Evolutionary conservation across 2,113 vertebrate genomes (phyloP), one percentile per base, ranked within the genome.

Genomic region (Agapornis roseicollis): DNA sequence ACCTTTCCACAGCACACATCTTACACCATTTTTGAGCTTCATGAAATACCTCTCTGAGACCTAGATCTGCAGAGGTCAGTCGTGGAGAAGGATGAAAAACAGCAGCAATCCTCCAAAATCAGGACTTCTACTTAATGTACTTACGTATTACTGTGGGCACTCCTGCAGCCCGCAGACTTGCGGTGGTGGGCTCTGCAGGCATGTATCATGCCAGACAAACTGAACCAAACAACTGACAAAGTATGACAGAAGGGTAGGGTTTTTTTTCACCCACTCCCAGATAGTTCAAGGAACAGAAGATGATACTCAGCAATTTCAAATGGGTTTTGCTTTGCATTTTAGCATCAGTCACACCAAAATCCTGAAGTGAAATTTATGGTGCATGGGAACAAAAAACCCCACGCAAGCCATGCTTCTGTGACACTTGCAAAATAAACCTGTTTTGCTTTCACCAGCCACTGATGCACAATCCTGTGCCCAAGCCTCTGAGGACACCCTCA

Each of bases 11-110:
- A 10, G 69, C 93, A 90, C 88, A 47, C 58, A 82, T 92, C 88
- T 94, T 68, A 13, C 66, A 65, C 80, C 61, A 24, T 84, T 95
- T 68, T 77, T 76, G 85, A 94, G 93, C 86, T 77, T 84, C 90
- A 76, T 46, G 69, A 92, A 87, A 92, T 79, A 82, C 84, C 61
- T 87, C 88, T 89, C 2, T 16, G 61, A 64, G 55, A 49, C 61
- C 41, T 65, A 42, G 80, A 60, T 88, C 77, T 61, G 70, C 69
- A 50, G 88, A 72, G 89, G 86, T 89, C 80, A 20, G 56, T 60
- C 8, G 2, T 3, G 0, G 69, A 66, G 73, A 87, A 84, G 47
- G 76, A 90, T 87, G 80, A 95, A 90, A 94, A 93, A 61, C 94
- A 94, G 2, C 73, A 74, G 80, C 90, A 92, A 71, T 84, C 64